Evolutionary conservation across 1,140 invertebrate genomes (phyloP).

Genomic region (Fopius arisanus): DNA sequence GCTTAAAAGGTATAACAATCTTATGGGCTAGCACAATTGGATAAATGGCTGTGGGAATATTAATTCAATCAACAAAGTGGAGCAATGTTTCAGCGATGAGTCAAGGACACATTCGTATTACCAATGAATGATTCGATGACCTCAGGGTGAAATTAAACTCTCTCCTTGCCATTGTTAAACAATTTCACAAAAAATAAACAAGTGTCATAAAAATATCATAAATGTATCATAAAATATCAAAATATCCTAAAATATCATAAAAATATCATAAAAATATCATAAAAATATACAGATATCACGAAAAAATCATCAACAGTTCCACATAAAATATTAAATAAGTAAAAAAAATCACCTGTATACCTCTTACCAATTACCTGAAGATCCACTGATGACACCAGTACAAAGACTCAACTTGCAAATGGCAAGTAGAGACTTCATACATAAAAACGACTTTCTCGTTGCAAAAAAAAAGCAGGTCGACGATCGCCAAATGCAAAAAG

Average conservation of each 20-base stretch:
- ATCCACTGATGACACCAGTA: not conserved
- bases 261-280: not conserved
- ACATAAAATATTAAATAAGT: conserved; percentile 13
- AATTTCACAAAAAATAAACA: not conserved
- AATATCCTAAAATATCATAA: not conserved
- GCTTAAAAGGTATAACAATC: not conserved
- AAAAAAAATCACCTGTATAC: not conserved
- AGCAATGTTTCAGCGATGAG: not conserved
- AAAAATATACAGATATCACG: not conserved
- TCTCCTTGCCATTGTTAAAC: not conserved
- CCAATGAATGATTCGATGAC: not conserved
- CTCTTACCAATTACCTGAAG: not conserved
- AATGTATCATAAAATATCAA: no score
- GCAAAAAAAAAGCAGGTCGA: not conserved
- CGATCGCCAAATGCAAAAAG: not conserved
- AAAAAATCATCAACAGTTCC: not conserved
- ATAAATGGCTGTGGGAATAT: not conserved
- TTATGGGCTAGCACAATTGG: not conserved
- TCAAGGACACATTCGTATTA: not conserved
- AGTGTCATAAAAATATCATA: not conserved
- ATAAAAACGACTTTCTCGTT: not conserved
- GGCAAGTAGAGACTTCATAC: not conserved
- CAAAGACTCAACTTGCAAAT: not conserved
- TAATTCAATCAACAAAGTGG: not conserved
- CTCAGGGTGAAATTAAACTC: not conserved